phyloP scores from a whole-genome alignment of 1,140 invertebrate genomes.

The Drosophila funebris region DNA sequence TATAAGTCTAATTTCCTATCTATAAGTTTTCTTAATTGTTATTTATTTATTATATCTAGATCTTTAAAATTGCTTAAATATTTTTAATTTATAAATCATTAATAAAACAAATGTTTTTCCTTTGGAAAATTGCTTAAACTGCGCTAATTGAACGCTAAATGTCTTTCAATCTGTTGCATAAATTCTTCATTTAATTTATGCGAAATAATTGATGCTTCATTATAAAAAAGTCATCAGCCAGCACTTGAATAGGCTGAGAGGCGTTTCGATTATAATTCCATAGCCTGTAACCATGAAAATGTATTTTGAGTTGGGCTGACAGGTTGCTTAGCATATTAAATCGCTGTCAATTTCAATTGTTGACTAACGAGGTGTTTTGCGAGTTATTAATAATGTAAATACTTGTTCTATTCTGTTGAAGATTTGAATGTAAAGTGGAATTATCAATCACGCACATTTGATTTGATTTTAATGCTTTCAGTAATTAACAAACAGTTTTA shows the following conservation, averaged over 20 bases:
- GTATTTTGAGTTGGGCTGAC: constrained; percentile 11
- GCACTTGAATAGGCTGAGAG: constrained; percentile 10
- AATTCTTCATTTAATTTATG: constrained; percentile 21
- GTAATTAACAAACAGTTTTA: too few species aligned
- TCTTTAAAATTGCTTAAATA: too few species aligned
- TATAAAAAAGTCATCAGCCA: not conserved
- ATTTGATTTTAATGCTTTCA: not conserved
- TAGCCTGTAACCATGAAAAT: not conserved
- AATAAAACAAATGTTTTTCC: too few species aligned
- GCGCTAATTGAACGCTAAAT: not conserved
- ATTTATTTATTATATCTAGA: too few species aligned
- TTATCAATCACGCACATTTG: not conserved
- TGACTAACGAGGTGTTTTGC: constrained; percentile 10
- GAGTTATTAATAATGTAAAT: constrained; percentile 30
- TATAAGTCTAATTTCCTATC: too few species aligned
- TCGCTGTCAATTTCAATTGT: constrained; percentile 8
- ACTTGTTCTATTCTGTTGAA: constrained; percentile 5
- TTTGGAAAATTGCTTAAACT: too few species aligned
- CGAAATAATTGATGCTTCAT: constrained; percentile 10
- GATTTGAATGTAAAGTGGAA: not conserved
- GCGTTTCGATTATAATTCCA: constrained; percentile 8
- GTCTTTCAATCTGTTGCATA: not conserved
- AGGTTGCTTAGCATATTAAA: constrained; percentile 40
- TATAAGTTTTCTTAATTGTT: too few species aligned
- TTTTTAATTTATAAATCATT: too few species aligned